Base-by-base conservation (phyloP, 53 echinoderm and acorn worm genomes). In the Patiria pectinifera region DNA sequence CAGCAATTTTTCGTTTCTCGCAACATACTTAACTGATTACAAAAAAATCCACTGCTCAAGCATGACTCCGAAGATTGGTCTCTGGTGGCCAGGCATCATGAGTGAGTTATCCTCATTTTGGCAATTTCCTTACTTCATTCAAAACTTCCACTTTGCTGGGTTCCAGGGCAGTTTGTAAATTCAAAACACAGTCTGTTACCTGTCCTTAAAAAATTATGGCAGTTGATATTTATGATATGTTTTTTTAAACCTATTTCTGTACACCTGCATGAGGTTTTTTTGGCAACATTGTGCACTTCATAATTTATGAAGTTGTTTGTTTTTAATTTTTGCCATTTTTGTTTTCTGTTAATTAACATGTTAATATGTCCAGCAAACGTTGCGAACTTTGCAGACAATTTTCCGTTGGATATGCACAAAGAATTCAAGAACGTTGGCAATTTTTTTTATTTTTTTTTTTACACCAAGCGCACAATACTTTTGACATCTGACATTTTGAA, bases 41-140 rank as follows among this genome's bases (percentile, higher is more conserved):
- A 35, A 35, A 35, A 35, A 74, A 60, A 60, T 60, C 60, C 60
- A 8, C 60, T 60, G 60, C 60, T 8, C 0, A 60, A 12, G 60
- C 60, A 60, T 60, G 21, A 70, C 70, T 70, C 19, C 0, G 18
- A 70, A 60, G 16, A 70, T 70, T 70, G 4, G 14, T 70, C 14
- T 18, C 70, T 18, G 35, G 35, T 70, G 70, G 18, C 0, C 70
- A 14, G 70, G 6, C 78, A 78, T 78, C 78, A 1, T 78, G 78
- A 78, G 26, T 78, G 45, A 44, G 78, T 78, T 78, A 78, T 35
- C 43, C 35, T 9, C 78, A 78, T 78, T 78, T 78, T 78, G 78
- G 16, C 45, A 78, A 78, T 45, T 78, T 78, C 78, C 78, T 43
- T 43, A 8, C 74, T 35, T 26, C 26, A 78, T 78, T n/a, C 78